Conservation (phyloP, 2,113 vertebrate species). For the Clinocottus analis region DNA sequence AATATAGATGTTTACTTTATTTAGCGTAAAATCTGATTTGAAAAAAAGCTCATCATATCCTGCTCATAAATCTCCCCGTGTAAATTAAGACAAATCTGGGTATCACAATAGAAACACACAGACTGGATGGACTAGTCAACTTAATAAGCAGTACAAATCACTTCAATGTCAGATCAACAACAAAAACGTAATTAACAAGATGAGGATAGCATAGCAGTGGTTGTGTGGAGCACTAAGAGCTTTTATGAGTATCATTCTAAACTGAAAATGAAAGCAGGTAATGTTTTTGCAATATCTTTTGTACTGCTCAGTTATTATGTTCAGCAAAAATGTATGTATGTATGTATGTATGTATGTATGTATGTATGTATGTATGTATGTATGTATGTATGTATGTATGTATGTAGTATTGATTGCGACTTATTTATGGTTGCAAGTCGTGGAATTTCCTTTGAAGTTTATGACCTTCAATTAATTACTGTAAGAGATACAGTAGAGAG, state of each 20-base stretch:
- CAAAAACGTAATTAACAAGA: background rate
- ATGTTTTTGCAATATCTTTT: background rate
- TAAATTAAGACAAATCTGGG: background rate
- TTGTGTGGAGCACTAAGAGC: too few species aligned
- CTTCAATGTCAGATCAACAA: background rate
- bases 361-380: background rate
- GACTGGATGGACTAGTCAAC: background rate
- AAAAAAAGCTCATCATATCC: background rate
- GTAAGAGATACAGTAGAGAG: background rate
- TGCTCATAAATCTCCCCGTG: background rate
- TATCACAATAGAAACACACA: constrained; percentile 3
- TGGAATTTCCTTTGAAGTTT: background rate
- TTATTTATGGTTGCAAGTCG: background rate
- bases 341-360: too few species aligned
- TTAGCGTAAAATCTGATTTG: background rate
- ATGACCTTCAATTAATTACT: background rate
- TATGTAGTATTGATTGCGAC: too few species aligned
- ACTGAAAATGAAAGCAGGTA: background rate
- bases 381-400: background rate
- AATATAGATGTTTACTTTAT: background rate
- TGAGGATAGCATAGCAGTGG: background rate
- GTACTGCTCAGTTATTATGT: background rate
- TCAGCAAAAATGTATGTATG: background rate
- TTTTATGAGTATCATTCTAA: background rate
- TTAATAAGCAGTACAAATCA: background rate